Percentiles rank a stretch among this genome's conserved stretches.
These are phyloP conservation scores for Xanthorhoe designata DNA, from an alignment of 2,888 invertebrate genomes.

Conservation along the genomic window DNA sequence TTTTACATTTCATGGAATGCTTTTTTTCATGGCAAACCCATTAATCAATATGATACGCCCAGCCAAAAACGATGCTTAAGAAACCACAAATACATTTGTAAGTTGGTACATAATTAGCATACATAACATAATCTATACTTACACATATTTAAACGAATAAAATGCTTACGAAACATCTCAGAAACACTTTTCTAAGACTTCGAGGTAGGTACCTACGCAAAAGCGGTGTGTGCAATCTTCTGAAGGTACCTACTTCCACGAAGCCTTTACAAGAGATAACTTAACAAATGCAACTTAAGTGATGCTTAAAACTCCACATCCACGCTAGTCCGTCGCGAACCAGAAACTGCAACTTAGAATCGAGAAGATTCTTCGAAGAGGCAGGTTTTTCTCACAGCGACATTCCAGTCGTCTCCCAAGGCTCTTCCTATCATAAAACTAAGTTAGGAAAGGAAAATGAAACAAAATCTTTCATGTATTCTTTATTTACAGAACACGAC, in stretches of 20 bases:
- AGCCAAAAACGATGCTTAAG: too few relatives aligned
- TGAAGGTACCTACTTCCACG: not conserved
- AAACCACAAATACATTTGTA: too few relatives aligned
- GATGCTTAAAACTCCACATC: slow-evolving; percentile 12
- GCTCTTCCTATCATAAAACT: not conserved
- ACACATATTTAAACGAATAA: too few relatives aligned
- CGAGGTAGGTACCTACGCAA: too few relatives aligned
- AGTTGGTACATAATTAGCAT: too few relatives aligned
- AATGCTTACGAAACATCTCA: too few relatives aligned
- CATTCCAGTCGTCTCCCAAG: slow-evolving; percentile 1
- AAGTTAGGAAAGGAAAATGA: slow-evolving; percentile 31
- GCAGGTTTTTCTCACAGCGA: not conserved
- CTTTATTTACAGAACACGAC: slow-evolving; percentile 31
- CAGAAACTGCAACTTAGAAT: slow-evolving; percentile 14
- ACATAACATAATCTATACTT: too few relatives aligned
- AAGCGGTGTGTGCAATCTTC: too few relatives aligned
- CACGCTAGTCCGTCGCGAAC: slow-evolving; percentile 12
- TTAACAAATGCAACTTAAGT: not conserved
- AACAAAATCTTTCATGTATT: slow-evolving; percentile 31
- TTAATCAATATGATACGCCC: too few relatives aligned
- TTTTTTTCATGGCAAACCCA: too few relatives aligned
- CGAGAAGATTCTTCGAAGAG: slow-evolving; percentile 11
- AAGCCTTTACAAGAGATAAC: slow-evolving; percentile 13
- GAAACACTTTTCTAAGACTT: too few relatives aligned
- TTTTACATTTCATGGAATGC: too few relatives aligned